A percentile compares a stretch with the other conserved stretches of the same genome.
phyloP scores from a whole-genome alignment of 2,113 vertebrate genomes.

The Oreochromis niloticus region DNA sequence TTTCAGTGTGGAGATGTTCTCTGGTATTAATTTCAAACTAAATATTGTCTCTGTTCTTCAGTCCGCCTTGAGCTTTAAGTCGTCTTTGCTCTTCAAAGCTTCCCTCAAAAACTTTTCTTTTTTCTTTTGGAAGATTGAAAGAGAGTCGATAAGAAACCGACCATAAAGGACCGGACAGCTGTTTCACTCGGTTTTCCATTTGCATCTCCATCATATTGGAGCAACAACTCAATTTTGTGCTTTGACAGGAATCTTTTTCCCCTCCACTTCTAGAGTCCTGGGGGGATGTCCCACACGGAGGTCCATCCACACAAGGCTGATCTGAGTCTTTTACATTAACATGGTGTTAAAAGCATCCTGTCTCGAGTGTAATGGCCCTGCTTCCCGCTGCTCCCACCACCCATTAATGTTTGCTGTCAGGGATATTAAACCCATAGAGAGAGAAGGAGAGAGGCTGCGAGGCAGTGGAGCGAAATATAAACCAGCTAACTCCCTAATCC shows the following conservation, averaged over 20 bases:
- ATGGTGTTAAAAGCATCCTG: slow-evolving; percentile 32
- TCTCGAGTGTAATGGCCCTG: background rate
- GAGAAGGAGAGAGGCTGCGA: background rate
- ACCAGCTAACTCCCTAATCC: background rate
- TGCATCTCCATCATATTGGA: background rate
- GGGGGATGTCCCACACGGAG: background rate
- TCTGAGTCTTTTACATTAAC: slow-evolving; percentile 10
- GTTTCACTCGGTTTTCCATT: background rate
- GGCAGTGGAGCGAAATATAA: slow-evolving; percentile 1
- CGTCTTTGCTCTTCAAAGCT: background rate
- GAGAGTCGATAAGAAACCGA: too few species aligned
- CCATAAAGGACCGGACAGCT: background rate
- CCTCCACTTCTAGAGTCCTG: background rate
- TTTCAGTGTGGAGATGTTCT: background rate
- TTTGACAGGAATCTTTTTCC: background rate
- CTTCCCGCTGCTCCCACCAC: background rate
- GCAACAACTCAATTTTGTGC: background rate
- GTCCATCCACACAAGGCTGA: background rate
- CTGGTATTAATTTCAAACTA: background rate
- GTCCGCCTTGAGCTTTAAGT: background rate
- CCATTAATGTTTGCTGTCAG: slow-evolving; percentile 18
- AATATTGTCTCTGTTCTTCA: background rate
- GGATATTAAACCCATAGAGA: slow-evolving; percentile 1
- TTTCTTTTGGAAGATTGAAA: background rate
- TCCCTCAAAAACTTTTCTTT: background rate